Base-by-base conservation (phyloP, 2,113 vertebrate genomes). In the Oplegnathus fasciatus region DNA sequence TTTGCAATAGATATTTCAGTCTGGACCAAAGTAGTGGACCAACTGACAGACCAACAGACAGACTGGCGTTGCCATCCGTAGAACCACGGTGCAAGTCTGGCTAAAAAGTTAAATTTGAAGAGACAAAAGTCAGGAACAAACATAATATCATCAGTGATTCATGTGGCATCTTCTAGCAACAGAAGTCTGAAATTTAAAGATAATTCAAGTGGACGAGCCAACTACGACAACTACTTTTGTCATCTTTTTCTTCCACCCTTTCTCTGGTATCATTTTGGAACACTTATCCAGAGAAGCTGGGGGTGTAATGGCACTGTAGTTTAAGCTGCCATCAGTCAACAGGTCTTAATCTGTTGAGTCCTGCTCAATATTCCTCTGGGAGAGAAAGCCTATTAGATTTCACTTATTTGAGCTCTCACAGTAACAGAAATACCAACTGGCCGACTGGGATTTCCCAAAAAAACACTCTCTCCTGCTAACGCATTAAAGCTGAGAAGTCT, bases 261-360 rank as follows among this genome's bases (percentile, higher is more conserved):
- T 78, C 66, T 84, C 22, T 28, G 24, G 24, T 83, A 54, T 91
- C 75, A 64, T 82, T 88, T 70, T 30, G 69, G 44, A 86, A 69
- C 84, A 84, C 75, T 91, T 88, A 88, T 81, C 76, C n/a, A 20
- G 69, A 82, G 83, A 83, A 61, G 82, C 84, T 77, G 78, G 82
- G 73, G 79, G 90, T 89, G 91, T 87, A 88, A 93, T 89, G 82
- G 86, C 88, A 78, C 90, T 88, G 83, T 85, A 92, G 92, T 93
- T 94, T 84, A 91, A 94, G 84, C 92, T 92, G 84, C 93, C 92
- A 87, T 95, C 95, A 92, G 81, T 96, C 95, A 95, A 82, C 94
- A 92, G 80, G 90, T 93, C 92, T 91, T 95, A 93, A 94, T 95
- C 92, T 95, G 91, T 91, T 89, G 90, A 94, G 93, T 93, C 90